Conservation (phyloP, 37 sponge, comb jelly and placozoan species). For the Aphrocallistes beatrix region DNA sequence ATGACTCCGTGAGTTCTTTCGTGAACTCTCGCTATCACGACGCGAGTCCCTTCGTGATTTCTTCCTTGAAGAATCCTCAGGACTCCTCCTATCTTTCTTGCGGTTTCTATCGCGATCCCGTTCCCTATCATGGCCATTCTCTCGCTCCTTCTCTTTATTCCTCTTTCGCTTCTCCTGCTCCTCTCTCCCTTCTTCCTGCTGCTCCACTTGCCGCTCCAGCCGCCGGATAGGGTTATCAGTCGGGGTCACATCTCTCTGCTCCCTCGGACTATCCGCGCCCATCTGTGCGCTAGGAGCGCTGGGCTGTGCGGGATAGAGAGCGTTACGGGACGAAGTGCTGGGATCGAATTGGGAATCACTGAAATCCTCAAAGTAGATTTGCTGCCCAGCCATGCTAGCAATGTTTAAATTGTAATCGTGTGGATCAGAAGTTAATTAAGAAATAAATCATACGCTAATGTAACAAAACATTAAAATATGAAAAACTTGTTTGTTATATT, state of each 20-base stretch:
- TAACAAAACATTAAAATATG: no score
- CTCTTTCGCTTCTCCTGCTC: not conserved
- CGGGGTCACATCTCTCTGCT: not conserved
- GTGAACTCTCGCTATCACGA: not conserved
- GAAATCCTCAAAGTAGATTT: slow-evolving; percentile 4
- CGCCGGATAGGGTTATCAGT: slow-evolving; percentile 6
- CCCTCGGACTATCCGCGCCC: not conserved
- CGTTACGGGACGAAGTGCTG: not conserved
- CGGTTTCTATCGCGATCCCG: slow-evolving; percentile 18
- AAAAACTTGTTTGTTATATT: no score
- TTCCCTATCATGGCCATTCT: not conserved
- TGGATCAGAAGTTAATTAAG: no score
- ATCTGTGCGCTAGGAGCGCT: no score
- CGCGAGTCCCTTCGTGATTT: not conserved
- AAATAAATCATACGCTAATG: no score
- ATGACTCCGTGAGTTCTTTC: not conserved
- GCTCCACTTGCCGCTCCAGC: not conserved
- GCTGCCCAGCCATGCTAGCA: not conserved
- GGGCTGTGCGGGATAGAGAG: not conserved
- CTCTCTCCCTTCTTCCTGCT: not conserved
- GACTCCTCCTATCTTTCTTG: slow-evolving; percentile 12
- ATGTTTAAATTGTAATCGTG: no score
- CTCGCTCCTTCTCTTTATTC: not conserved
- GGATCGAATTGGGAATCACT: not conserved
- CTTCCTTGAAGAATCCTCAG: not conserved